Evolutionary conservation across 2,888 invertebrate genomes (phyloP).

Genomic region (Plebejus argus): DNA sequence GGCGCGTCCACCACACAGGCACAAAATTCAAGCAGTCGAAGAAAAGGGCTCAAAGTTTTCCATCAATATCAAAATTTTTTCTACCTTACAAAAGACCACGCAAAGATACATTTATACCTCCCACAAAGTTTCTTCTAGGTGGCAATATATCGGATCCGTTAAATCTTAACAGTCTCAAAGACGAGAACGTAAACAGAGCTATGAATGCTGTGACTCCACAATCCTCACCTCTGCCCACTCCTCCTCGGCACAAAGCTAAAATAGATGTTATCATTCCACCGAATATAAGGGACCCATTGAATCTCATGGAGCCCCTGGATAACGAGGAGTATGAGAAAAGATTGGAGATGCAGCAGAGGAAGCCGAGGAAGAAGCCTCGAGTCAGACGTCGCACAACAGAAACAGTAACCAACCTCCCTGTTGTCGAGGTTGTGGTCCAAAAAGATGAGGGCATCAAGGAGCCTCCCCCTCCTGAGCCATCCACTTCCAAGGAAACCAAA

Average conservation of each 20-base stretch:
- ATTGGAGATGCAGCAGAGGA: constrained; percentile 84
- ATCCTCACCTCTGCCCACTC: constrained; percentile 93
- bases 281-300: constrained; percentile 95
- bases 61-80: constrained; percentile 86
- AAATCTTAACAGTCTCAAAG: constrained; percentile 94
- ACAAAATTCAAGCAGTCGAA: constrained; percentile 77
- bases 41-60: constrained; percentile 86
- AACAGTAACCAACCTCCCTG: constrained; percentile 71
- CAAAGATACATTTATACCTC: constrained; percentile 89
- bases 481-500: constrained; percentile 57
- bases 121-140: constrained; percentile 95
- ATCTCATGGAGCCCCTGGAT: constrained; percentile 89
- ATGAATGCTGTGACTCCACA: constrained; percentile 96
- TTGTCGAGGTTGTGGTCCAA: constrained; percentile 51
- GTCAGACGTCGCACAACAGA: constrained; percentile 74
- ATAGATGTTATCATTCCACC: constrained; percentile 96
- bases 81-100: constrained; percentile 87
- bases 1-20: constrained; percentile 69
- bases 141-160: constrained; percentile 97
- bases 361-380: constrained; percentile 86
- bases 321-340: constrained; percentile 91
- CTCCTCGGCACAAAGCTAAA: constrained; percentile 88
- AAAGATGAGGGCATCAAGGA: constrained; percentile 64
- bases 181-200: constrained; percentile 87
- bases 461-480: constrained; percentile 64